Percentiles rank a stretch among this genome's conserved stretches.
Conservation (phyloP, 2,888 invertebrate species). For the Synanthedon formicaeformis region DNA sequence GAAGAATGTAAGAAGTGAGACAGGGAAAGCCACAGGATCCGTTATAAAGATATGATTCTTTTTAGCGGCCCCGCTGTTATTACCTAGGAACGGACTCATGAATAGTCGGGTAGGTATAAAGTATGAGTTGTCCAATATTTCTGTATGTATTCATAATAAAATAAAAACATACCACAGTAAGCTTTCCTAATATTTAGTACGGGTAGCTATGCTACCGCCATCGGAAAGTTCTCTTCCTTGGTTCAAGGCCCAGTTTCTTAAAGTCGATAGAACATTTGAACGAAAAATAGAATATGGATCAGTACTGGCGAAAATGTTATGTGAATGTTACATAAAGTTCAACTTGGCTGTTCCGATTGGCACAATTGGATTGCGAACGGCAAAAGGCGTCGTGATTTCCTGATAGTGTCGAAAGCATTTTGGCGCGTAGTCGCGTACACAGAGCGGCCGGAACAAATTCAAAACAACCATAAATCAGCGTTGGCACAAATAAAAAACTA, state of each 20-base stretch:
- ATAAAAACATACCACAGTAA: too few species aligned
- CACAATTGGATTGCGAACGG: conserved; percentile 6
- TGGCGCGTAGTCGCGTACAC: conserved; percentile 31
- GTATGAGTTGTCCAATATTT: conserved; percentile 2
- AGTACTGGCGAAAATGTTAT: too few species aligned
- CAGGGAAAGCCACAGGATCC: conserved; percentile 59
- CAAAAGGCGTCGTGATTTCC: conserved; percentile 36
- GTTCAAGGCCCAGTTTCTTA: too few species aligned
- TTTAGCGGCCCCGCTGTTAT: conserved; percentile 55
- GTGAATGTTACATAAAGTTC: too few species aligned
- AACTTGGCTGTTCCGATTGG: too few species aligned
- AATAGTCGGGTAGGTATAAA: conserved; percentile 11
- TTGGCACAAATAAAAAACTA: conserved; percentile 64
- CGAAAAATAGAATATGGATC: too few species aligned
- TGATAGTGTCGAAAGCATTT: conserved; percentile 49
- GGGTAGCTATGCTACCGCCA: too few species aligned
- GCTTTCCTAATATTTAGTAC: too few species aligned
- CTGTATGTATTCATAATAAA: background rate
- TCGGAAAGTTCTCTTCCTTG: too few species aligned
- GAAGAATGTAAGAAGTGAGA: conserved; percentile 63
- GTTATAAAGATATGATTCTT: conserved; percentile 70
- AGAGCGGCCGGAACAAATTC: conserved; percentile 47
- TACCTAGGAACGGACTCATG: conserved; percentile 49
- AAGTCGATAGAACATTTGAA: too few species aligned
- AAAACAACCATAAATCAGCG: conserved; percentile 64